Conservation (phyloP, 1,140 invertebrate species). For the Drosophila nebulosa region DNA sequence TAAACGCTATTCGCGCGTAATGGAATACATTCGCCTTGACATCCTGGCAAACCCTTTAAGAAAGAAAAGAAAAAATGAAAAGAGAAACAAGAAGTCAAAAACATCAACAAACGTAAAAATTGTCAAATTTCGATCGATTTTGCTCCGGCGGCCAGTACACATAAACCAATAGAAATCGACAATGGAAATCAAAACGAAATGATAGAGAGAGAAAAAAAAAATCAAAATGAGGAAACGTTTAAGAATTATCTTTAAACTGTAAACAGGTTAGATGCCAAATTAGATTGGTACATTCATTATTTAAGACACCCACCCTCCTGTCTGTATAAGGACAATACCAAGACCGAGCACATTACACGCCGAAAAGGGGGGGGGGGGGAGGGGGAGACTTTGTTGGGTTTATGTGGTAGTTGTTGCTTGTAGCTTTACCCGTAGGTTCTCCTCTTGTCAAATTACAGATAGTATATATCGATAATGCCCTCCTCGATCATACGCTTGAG, state of each 20-base stretch:
- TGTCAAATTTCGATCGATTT: constrained; percentile 20
- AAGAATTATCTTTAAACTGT: constrained; percentile 22
- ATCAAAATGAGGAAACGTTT: not conserved
- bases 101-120: constrained; percentile 61
- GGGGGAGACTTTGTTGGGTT: not conserved
- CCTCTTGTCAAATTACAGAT: constrained; percentile 44
- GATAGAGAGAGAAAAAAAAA: too few relatives aligned
- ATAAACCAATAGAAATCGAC: constrained; percentile 30
- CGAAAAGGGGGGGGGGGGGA: not conserved
- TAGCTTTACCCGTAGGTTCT: not conserved
- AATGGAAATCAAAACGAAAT: constrained; percentile 28
- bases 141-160: not conserved
- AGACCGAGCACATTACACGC: not conserved
- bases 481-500: constrained; percentile 76
- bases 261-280: not conserved
- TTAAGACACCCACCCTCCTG: too few relatives aligned
- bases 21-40: constrained; percentile 83
- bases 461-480: constrained; percentile 69
- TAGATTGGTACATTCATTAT: too few relatives aligned
- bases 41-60: constrained; percentile 82
- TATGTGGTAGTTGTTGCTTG: not conserved
- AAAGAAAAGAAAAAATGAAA: constrained; percentile 79
- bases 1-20: constrained; percentile 82
- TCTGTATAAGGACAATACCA: too few relatives aligned
- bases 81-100: constrained; percentile 73